These are phyloP conservation scores for Apodemia hepburni DNA, from an alignment of 2,888 invertebrate species.

Conservation along the genomic window DNA sequence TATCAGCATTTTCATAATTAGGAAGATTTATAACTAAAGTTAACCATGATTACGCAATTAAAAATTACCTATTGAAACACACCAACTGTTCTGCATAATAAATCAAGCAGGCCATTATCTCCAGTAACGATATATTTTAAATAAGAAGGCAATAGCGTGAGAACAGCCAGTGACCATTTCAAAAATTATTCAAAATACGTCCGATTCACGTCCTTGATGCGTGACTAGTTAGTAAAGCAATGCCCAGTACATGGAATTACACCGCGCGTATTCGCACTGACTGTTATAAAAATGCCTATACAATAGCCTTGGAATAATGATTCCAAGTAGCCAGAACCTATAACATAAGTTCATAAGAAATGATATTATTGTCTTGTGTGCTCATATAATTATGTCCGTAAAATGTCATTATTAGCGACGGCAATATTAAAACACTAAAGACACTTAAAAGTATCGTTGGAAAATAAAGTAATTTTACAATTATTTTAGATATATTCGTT, in stretches of 20 bases:
- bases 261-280: conserved; percentile 49
- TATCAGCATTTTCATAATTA: too few relatives aligned
- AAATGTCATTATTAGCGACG: too few relatives aligned
- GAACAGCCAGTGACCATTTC: conserved; percentile 57
- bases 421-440: too few relatives aligned
- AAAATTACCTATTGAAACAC: background rate
- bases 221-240: conserved; percentile 62
- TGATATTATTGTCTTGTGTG: background rate
- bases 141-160: conserved; percentile 70
- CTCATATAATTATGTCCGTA: too few relatives aligned
- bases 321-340: background rate
- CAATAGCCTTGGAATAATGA: conserved; percentile 26
- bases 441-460: too few relatives aligned
- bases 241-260: conserved; percentile 51
- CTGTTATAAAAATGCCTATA: conserved; percentile 35
- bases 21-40: too few relatives aligned
- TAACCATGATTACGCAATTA: too few relatives aligned
- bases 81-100: conserved; percentile 1
- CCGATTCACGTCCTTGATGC: conserved; percentile 70
- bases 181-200: conserved; percentile 72
- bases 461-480: too few relatives aligned
- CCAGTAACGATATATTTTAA: conserved; percentile 33
- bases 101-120: background rate
- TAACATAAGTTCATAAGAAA: background rate
- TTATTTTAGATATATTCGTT: too few relatives aligned